These are phyloP conservation scores for Lepidocyrtinus sp. DNA, from an alignment of 2,888 invertebrate genomes.

Conservation along the genomic window DNA sequence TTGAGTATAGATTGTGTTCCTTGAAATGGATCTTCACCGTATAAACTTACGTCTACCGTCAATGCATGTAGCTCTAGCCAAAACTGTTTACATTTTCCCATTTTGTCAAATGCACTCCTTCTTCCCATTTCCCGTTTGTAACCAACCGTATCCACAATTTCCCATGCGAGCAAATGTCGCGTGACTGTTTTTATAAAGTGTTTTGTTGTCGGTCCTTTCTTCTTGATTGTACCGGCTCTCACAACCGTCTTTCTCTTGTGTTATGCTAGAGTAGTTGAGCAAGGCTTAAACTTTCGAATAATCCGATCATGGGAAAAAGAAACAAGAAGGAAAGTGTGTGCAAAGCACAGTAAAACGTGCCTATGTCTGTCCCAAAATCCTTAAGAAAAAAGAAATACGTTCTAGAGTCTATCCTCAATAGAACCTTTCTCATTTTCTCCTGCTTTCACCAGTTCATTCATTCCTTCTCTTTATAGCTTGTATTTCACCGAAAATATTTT, in stretches of 20 bases:
- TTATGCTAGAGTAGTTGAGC: not conserved
- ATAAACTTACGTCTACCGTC: no score
- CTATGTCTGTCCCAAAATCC: constrained; percentile 8
- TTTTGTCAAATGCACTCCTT: no score
- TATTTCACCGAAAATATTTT: not conserved
- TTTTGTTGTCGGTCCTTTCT: constrained; percentile 4
- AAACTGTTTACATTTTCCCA: not conserved
- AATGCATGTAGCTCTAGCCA: not conserved
- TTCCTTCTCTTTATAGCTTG: constrained; percentile 17
- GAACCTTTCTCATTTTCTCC: constrained; percentile 1
- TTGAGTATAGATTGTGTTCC: constrained; percentile 32
- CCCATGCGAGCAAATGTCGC: constrained; percentile 38
- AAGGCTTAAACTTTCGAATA: constrained; percentile 22
- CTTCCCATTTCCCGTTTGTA: constrained; percentile 3
- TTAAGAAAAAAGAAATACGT: not conserved
- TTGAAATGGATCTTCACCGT: no score
- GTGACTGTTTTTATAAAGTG: constrained; percentile 42
- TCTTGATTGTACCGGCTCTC: not conserved
- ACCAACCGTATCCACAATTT: constrained; percentile 15
- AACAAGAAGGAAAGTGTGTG: constrained; percentile 3
- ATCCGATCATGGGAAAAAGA: constrained; percentile 42
- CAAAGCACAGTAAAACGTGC: not conserved
- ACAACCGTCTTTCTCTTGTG: not conserved
- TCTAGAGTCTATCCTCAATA: not conserved
- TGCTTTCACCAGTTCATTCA: constrained; percentile 18